Evolutionary conservation across 2,888 invertebrate genomes (phyloP), one percentile per base, ranked within the genome.

Genomic region (Cephonodes hylas): DNA sequence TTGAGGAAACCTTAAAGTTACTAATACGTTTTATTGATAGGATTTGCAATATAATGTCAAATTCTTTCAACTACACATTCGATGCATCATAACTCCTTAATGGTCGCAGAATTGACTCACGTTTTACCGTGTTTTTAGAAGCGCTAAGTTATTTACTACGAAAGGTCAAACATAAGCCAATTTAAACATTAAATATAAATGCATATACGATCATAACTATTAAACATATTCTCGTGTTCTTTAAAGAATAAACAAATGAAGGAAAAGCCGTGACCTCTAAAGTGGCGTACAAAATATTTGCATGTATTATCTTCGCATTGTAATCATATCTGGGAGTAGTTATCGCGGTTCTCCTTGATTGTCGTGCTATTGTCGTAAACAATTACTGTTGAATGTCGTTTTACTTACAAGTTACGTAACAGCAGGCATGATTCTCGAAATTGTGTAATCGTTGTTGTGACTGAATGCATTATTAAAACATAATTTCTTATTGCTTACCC

Each of bases 291-390:
- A 60, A 53, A 60, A 42, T 60, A 53, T 60, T 53, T 60, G 60
- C 60, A 23, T 53, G 25, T 53, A 60, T 53, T 60, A 60, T 53
- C 60, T 42, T 42, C 58, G 53, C 59, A 13, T 58, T 63, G 66
- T 68, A 67, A 68, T 71, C 71, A 58, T 42, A 60, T 53, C 53
- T 53, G 10, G 6, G 18, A 27, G 44, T 57, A 64, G 67, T 65
- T 70, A 68, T 67, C 69, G 42, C 38, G 20, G 15, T 62, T 53
- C 27, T 53, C 53, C 53, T 53, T 53, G 53, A 31, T 53, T 53
- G 27, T 53, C 53, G 53, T 27, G 53, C 53, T 10, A 31, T 31
- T 53, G 53, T 53, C 53, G 53, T 53, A 53, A 31, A 53, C 53
- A 53, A 53, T 53, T 53, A 53, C 31, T 31, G 53, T 53, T 53